Evolutionary conservation across 2,888 invertebrate genomes (phyloP).

Genomic region (Zaprionus obscuricornis): DNA sequence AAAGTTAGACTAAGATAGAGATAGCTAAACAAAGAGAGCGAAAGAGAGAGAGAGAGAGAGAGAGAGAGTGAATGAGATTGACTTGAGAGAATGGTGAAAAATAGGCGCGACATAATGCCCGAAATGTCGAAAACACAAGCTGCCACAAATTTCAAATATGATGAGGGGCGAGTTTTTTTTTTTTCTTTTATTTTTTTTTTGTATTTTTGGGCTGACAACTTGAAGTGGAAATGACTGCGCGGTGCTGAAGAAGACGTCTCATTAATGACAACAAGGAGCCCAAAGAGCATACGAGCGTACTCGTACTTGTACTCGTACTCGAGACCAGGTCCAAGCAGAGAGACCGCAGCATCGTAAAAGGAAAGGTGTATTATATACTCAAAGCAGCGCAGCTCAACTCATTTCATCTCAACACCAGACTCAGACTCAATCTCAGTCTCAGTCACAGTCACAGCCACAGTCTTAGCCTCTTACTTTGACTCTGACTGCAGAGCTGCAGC

Average conservation of each 20-base stretch:
- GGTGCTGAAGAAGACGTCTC: slow-evolving; percentile 78
- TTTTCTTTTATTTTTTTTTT: not conserved
- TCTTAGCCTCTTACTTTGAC: not conserved
- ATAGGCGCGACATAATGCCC: slow-evolving; percentile 78
- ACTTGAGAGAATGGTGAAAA: slow-evolving; percentile 66
- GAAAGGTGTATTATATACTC: slow-evolving; percentile 75
- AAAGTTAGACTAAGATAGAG: not conserved
- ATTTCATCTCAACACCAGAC: not conserved
- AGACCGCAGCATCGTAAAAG: slow-evolving; percentile 41
- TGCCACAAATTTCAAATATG: slow-evolving; percentile 68
- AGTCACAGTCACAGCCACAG: not conserved
- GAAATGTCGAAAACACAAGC: slow-evolving; percentile 70
- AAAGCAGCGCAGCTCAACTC: too few species aligned
- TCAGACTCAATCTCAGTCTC: slow-evolving; percentile 7
- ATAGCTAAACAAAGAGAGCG: too few species aligned
- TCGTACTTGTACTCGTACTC: slow-evolving; percentile 6
- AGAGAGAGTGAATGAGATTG: slow-evolving; percentile 20
- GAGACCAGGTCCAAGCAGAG: not conserved
- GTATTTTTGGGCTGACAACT: slow-evolving; percentile 65
- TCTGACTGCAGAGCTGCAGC: not conserved
- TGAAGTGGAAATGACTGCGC: slow-evolving; percentile 78
- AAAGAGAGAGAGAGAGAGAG: too few species aligned
- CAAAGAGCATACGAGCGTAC: not conserved
- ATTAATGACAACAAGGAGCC: slow-evolving; percentile 80
- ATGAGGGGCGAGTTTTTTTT: slow-evolving; percentile 63